Percentiles rank a stretch among this genome's conserved stretches.
Conservation (phyloP, 2,797 vertebrate genomes). For the Serranus cabrilla region DNA sequence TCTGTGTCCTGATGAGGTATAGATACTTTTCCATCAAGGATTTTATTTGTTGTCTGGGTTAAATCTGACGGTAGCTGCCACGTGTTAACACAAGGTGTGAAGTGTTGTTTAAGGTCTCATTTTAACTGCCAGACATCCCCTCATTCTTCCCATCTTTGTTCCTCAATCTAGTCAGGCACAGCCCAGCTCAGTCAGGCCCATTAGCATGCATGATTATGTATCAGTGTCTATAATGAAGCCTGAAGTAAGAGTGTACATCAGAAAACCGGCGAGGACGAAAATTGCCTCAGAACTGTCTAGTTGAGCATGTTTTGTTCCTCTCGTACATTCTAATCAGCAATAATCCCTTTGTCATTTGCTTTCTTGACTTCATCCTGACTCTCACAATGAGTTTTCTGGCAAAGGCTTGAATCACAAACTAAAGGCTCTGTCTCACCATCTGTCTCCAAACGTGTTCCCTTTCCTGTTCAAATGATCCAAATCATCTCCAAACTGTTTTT, state of each 20-base stretch:
- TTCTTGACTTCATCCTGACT: conserved; percentile 70
- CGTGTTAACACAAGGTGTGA: conserved; percentile 22
- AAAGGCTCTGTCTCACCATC: conserved; percentile 73
- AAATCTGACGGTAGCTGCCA: conserved; percentile 11
- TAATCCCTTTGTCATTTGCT: conserved; percentile 81
- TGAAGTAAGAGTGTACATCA: conserved; percentile 81
- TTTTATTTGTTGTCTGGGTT: conserved; percentile 4
- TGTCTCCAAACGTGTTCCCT: conserved; percentile 68
- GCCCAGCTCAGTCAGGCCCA: conserved; percentile 69
- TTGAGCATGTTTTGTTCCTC: conserved; percentile 75
- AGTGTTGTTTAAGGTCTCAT: conserved; percentile 39
- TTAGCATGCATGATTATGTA: conserved; percentile 87
- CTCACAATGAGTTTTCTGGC: conserved; percentile 67
- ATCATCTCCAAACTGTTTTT: conserved; percentile 57
- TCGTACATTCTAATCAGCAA: conserved; percentile 79
- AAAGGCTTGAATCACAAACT: conserved; percentile 72
- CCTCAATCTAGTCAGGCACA: conserved; percentile 65
- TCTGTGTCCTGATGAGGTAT: neutral
- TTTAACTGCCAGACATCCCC: conserved; percentile 17
- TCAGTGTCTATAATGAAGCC: conserved; percentile 84
- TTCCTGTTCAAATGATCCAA: conserved; percentile 71
- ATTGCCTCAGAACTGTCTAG: conserved; percentile 79
- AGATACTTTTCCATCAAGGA: neutral
- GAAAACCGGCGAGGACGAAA: conserved; percentile 76
- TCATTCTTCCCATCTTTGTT: conserved; percentile 54